Conservation (phyloP, 2,797 vertebrate species). For the Paedocypris micromegethes region DNA sequence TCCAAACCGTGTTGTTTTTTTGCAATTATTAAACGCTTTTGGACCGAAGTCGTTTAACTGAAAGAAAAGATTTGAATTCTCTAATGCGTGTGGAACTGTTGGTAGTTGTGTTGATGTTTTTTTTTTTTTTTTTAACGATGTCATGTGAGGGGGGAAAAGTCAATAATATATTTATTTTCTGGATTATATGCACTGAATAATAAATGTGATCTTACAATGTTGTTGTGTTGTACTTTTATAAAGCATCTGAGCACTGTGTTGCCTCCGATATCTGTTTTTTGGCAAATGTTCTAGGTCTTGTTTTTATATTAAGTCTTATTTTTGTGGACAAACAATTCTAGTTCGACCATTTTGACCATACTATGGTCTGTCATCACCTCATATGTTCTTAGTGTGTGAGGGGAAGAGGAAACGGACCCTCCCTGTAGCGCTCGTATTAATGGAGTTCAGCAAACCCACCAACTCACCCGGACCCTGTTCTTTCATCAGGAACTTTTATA, state of each 20-base stretch:
- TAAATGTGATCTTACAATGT: constrained; percentile 59
- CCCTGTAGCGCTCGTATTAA: constrained; percentile 23
- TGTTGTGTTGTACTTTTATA: constrained; percentile 9
- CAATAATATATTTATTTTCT: constrained; percentile 55
- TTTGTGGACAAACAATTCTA: not conserved
- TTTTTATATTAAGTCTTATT: not conserved
- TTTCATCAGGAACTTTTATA: constrained; percentile 46
- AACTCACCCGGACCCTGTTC: not conserved
- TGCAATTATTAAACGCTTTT: constrained; percentile 7
- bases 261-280: not conserved
- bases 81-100: constrained; percentile 42
- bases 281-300: no score
- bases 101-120: constrained; percentile 45
- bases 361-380: not conserved
- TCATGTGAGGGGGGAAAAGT: constrained; percentile 47
- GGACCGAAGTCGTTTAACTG: constrained; percentile 23
- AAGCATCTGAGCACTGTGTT: not conserved
- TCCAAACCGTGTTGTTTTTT: constrained; percentile 37
- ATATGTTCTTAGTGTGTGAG: constrained; percentile 11
- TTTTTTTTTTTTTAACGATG: constrained; percentile 49
- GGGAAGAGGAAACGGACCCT: constrained; percentile 30
- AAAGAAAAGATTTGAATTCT: constrained; percentile 13
- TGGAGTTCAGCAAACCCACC: constrained; percentile 1
- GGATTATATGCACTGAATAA: constrained; percentile 62
- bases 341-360: not conserved